These are phyloP conservation scores for Drosophila mayri DNA, from an alignment of 1,140 invertebrate species.

Conservation along the genomic window DNA sequence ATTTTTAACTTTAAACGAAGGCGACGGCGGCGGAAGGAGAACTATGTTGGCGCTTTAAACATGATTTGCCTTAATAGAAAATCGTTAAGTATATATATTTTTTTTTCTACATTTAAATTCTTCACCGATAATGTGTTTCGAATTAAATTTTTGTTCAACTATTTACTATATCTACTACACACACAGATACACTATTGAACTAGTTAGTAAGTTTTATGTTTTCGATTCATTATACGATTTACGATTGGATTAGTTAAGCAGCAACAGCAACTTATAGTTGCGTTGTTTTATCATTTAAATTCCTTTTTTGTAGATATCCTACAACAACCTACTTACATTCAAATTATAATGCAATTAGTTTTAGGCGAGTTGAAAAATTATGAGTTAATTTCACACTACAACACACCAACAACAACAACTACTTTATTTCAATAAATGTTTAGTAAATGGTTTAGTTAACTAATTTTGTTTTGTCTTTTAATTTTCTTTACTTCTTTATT, in stretches of 20 bases:
- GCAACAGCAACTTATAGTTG: neutral
- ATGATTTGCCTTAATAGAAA: conserved; percentile 78
- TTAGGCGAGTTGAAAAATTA: conserved; percentile 45
- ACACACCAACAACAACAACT: conserved; percentile 19
- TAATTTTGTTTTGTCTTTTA: conserved; percentile 23
- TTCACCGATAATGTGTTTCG: conserved; percentile 32
- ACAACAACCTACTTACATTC: conserved; percentile 18
- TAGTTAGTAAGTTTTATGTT: conserved; percentile 49
- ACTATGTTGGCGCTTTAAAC: conserved; percentile 49
- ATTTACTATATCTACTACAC: neutral
- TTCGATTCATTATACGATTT: conserved; percentile 33
- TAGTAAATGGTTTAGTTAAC: conserved; percentile 77
- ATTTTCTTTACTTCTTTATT: conserved; percentile 4
- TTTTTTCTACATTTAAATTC: conserved; percentile 11
- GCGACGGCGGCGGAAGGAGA: neutral
- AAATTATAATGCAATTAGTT: conserved; percentile 59
- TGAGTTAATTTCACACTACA: conserved; percentile 32
- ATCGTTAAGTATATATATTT: conserved; percentile 39
- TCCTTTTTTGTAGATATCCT: conserved; percentile 8
- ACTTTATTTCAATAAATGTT: conserved; percentile 73
- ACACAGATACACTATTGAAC: conserved; percentile 29
- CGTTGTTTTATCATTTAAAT: conserved; percentile 35
- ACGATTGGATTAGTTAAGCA: conserved; percentile 39
- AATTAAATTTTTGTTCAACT: conserved; percentile 20
- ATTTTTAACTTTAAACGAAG: conserved; percentile 52